Conservation (phyloP, 2,113 vertebrate genomes). For the Ptilonorhynchus violaceus region DNA sequence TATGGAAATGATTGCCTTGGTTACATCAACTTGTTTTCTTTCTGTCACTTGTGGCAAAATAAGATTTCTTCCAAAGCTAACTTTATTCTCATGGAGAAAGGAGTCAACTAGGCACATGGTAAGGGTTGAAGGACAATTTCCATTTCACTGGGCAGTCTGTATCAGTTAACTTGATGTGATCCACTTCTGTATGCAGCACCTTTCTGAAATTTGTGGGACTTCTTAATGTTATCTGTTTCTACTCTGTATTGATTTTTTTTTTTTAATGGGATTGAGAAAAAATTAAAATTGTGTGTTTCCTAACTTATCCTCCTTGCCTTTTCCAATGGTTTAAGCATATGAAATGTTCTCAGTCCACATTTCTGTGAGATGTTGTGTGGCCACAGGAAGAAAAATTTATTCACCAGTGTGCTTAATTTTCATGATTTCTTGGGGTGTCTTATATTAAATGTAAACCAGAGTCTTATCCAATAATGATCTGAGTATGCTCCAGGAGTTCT, state of each 20-base stretch:
- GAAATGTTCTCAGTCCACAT: background rate
- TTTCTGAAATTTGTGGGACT: background rate
- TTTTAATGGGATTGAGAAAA: background rate
- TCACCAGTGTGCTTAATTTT: background rate
- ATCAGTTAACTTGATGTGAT: background rate
- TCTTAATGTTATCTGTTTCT: background rate
- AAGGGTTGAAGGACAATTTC: background rate
- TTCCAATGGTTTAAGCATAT: background rate
- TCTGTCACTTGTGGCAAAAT: background rate
- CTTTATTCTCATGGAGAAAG: background rate
- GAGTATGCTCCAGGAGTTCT: background rate
- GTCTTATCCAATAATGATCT: background rate
- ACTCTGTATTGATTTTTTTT: background rate
- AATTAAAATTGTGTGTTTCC: background rate
- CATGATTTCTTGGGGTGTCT: background rate
- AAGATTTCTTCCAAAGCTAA: background rate
- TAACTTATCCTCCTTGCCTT: background rate
- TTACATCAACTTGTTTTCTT: conserved; percentile 2
- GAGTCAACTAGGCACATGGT: background rate
- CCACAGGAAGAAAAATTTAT: background rate
- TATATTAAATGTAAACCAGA: background rate
- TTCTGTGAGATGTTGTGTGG: background rate
- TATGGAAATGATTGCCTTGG: background rate
- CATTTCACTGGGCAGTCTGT: background rate
- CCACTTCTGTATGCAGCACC: background rate